Conservation (phyloP, 2,797 vertebrate species). For the Crenuchus spilurus region DNA sequence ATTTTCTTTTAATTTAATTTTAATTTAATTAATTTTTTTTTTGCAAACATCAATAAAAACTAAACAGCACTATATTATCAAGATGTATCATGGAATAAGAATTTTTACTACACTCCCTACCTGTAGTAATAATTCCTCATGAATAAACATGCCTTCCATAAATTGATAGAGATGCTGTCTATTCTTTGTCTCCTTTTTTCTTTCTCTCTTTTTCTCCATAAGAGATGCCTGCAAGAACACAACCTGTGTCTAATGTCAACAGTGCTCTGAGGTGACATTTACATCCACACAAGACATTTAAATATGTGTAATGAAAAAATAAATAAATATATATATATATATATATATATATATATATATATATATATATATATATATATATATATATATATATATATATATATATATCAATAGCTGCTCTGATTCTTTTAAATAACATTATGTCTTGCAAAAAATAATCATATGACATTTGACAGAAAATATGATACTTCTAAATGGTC, state of each 20-base stretch:
- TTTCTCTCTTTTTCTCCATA: neutral
- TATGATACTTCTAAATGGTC: constrained; percentile 53
- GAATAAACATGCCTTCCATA: no score
- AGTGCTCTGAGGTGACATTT: constrained; percentile 64
- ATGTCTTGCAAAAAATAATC: constrained; percentile 38
- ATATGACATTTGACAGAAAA: constrained; percentile 57
- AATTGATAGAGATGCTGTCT: neutral
- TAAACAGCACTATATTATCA: no score
- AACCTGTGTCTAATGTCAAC: constrained; percentile 59
- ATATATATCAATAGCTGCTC: constrained; percentile 41
- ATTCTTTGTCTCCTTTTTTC: neutral
- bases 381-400: constrained; percentile 40
- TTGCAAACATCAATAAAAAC: no score
- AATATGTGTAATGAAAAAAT: constrained; percentile 52
- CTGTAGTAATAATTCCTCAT: neutral
- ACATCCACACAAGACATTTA: constrained; percentile 61
- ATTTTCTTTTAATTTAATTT: no score
- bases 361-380: constrained; percentile 42
- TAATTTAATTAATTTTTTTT: no score
- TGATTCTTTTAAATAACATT: constrained; percentile 55
- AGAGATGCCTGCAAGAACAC: constrained; percentile 10
- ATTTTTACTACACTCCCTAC: neutral
- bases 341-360: constrained; percentile 43
- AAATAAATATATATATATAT: constrained; percentile 36
- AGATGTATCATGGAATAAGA: no score